Percentiles rank a stretch among this genome's conserved stretches.
Evolutionary conservation across 2,888 invertebrate species (phyloP).

Genomic region (Zaprionus bogoriensis): DNA sequence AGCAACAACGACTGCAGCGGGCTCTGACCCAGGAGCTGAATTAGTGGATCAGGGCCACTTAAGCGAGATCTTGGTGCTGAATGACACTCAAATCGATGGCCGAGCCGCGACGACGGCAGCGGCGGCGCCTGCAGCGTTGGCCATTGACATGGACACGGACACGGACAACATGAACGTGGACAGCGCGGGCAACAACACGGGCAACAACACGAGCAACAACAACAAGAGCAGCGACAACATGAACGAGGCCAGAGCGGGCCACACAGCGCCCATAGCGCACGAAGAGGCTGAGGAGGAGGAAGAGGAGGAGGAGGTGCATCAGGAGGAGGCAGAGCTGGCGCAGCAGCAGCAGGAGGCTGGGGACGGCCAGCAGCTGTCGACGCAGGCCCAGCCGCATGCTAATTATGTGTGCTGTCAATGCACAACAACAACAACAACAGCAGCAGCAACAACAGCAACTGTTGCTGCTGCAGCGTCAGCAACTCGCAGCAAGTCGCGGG

Average conservation of each 20-base stretch:
- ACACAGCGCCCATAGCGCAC: conserved; percentile 76
- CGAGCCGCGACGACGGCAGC: conserved; percentile 37
- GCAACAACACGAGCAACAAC: conserved; percentile 13
- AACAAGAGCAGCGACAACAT: conserved; percentile 28
- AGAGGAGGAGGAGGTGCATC: conserved; percentile 11
- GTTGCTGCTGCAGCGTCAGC: conserved; percentile 27
- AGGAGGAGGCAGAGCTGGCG: conserved; percentile 28
- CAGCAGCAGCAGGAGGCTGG: conserved; percentile 25
- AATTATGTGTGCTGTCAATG: conserved; percentile 76
- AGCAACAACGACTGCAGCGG: conserved; percentile 27
- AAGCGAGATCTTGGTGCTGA: conserved; percentile 76
- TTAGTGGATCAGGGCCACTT: conserved; percentile 65
- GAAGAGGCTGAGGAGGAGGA: conserved; percentile 47
- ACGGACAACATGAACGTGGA: conserved; percentile 33
- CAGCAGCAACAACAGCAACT: conserved; percentile 15
- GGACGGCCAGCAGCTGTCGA: conserved; percentile 33
- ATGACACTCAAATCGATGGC: conserved; percentile 77
- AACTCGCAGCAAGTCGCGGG: conserved; percentile 82
- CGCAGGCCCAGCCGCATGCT: conserved; percentile 56
- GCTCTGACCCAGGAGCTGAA: conserved; percentile 53
- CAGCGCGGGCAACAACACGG: conserved; percentile 22
- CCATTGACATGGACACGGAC: conserved; percentile 59
- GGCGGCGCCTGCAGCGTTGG: conserved; percentile 55
- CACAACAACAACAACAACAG: conserved; percentile 30
- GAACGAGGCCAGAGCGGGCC: conserved; percentile 54